Percentiles rank a stretch among this genome's conserved stretches.
Conservation (phyloP, 2,113 vertebrate genomes). For the Tyrannus savana region DNA sequence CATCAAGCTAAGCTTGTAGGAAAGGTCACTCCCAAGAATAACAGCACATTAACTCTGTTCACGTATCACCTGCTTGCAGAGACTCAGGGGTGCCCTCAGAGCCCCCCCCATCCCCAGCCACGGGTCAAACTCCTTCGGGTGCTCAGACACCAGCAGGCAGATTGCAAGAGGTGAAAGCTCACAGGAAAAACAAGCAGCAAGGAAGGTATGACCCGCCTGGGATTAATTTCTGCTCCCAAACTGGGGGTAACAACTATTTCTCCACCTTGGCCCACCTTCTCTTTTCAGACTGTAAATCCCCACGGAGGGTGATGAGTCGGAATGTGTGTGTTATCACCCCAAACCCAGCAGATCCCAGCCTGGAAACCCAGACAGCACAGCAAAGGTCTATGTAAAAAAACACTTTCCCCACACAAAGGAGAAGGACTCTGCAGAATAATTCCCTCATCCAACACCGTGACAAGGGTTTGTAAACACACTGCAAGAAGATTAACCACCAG, state of each 20-base stretch:
- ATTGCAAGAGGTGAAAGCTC: neutral
- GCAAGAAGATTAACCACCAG: neutral
- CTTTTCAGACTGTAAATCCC: neutral
- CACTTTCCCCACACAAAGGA: neutral
- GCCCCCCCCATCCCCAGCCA: neutral
- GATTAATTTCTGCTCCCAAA: neutral
- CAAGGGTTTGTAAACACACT: neutral
- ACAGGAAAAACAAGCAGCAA: neutral
- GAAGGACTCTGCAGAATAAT: neutral
- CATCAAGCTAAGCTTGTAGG: neutral
- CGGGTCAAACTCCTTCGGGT: neutral
- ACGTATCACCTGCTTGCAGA: neutral
- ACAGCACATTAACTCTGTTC: fast-evolving
- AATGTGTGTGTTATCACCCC: fast-evolving
- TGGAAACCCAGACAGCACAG: neutral
- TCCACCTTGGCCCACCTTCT: neutral
- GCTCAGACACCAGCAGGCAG: fast-evolving
- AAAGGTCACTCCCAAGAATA: neutral
- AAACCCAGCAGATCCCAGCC: neutral
- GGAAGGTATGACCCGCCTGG: neutral
- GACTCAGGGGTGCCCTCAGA: neutral
- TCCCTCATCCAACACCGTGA: neutral
- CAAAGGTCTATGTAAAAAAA: neutral
- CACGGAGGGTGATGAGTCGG: fast-evolving
- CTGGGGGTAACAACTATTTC: neutral